These are phyloP conservation scores for Cliona cf. orientalis DNA, from an alignment of 37 sponge, comb jelly and placozoan species.

Conservation along the genomic window DNA sequence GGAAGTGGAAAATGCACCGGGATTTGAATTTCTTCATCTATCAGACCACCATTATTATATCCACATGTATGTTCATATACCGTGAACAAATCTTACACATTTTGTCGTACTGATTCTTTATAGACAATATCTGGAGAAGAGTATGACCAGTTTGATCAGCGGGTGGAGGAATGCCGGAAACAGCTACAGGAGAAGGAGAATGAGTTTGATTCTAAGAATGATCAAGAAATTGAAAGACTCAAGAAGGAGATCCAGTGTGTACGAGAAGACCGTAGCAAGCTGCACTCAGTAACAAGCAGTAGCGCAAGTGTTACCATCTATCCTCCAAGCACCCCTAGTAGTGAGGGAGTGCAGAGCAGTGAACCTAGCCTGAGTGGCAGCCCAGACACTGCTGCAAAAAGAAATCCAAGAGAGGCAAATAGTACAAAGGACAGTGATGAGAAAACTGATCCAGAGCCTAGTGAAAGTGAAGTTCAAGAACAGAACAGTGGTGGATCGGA, in stretches of 20 bases:
- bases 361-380: too few relatives aligned
- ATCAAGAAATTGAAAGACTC: slow-evolving; percentile 15
- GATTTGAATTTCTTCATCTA: too few relatives aligned
- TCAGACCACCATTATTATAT: too few relatives aligned
- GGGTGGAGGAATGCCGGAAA: slow-evolving; percentile 13
- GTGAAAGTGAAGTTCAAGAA: too few relatives aligned
- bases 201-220: slow-evolving; percentile 10
- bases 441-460: too few relatives aligned
- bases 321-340: neutral
- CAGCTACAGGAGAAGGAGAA: slow-evolving; percentile 30
- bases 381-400: too few relatives aligned
- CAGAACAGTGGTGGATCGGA: too few relatives aligned
- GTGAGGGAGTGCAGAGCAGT: neutral
- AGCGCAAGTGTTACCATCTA: slow-evolving; percentile 12
- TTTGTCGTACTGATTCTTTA: neutral
- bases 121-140: slow-evolving; percentile 29
- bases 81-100: too few relatives aligned
- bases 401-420: too few relatives aligned
- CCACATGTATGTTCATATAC: too few relatives aligned
- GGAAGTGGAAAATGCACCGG: too few relatives aligned
- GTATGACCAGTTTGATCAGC: slow-evolving; percentile 13
- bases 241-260: slow-evolving; percentile 21
- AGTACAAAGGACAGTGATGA: too few relatives aligned
- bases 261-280: slow-evolving; percentile 11
- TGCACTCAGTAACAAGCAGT: slow-evolving; percentile 3